A percentile compares a stretch with the other conserved stretches of the same genome.
Evolutionary conservation across 2,113 vertebrate species (phyloP).

Genomic region (Arvicanthis niloticus): DNA sequence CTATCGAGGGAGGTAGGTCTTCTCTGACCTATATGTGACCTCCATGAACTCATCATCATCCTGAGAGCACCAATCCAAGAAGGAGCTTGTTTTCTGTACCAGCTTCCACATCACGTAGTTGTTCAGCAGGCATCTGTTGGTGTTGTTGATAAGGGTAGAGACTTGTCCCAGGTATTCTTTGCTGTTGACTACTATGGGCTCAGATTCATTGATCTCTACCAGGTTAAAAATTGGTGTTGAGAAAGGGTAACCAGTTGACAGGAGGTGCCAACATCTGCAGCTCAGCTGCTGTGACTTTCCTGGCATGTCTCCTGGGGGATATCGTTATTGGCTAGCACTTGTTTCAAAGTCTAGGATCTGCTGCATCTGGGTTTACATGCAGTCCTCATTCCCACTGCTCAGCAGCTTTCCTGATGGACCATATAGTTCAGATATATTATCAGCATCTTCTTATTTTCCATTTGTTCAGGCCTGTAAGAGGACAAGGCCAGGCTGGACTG

Average conservation of each 20-base stretch:
- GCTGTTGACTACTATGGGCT: conserved; percentile 96
- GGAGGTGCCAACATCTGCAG: conserved; percentile 92
- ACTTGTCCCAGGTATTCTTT: conserved; percentile 95
- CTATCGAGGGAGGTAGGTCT: conserved; percentile 96
- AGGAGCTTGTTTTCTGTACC: conserved; percentile 94
- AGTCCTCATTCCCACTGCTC: conserved; percentile 89
- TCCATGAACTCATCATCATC: conserved; percentile 96
- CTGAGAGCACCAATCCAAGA: conserved; percentile 94
- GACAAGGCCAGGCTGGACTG: conserved; percentile 95
- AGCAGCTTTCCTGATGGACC: conserved; percentile 94
- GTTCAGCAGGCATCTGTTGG: conserved; percentile 94
- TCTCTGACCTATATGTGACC: conserved; percentile 92
- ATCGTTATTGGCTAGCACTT: conserved; percentile 92
- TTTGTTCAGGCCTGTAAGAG: conserved; percentile 96
- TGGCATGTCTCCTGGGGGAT: conserved; percentile 94
- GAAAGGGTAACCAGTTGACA: conserved; percentile 95
- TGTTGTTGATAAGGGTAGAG: conserved; percentile 92
- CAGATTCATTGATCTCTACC: conserved; percentile 92
- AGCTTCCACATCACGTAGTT: conserved; percentile 99
- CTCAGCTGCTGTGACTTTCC: conserved; percentile 92
- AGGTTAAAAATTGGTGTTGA: conserved; percentile 90
- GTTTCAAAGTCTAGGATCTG: conserved; percentile 96
- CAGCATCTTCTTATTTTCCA: conserved; percentile 96
- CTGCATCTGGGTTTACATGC: conserved; percentile 90
- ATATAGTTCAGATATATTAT: conserved; percentile 95